Evolutionary conservation across 2,113 vertebrate genomes (phyloP).

Genomic region (Cynocephalus volans): DNA sequence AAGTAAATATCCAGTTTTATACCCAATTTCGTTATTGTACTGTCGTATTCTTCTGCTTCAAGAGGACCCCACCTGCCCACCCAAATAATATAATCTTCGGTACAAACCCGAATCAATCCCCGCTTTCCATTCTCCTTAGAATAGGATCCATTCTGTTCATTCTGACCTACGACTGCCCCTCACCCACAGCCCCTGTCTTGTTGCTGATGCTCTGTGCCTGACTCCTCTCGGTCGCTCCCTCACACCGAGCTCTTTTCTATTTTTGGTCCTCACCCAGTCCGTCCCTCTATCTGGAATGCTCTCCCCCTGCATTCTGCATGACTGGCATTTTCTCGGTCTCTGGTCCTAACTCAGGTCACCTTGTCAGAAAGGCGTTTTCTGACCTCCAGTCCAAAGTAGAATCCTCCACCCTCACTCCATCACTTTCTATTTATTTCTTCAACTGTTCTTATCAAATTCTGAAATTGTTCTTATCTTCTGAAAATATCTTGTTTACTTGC

Average conservation of each 20-base stretch:
- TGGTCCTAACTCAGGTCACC: neutral
- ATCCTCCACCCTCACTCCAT: neutral
- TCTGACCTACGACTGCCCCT: too few species aligned
- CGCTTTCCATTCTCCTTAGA: neutral
- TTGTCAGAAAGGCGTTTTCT: neutral
- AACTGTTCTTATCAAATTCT: neutral
- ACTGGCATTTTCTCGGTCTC: neutral
- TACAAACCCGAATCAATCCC: neutral
- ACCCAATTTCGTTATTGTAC: neutral
- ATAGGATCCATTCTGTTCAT: neutral
- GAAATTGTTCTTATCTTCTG: neutral
- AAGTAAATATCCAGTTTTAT: neutral
- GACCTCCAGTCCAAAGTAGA: neutral
- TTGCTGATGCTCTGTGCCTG: neutral
- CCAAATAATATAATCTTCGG: neutral
- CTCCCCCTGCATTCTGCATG: neutral
- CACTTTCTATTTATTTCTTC: neutral
- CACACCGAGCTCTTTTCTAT: neutral
- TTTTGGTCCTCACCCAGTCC: neutral
- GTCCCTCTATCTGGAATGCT: neutral
- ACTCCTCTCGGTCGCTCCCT: neutral
- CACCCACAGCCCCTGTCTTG: rapidly evolving
- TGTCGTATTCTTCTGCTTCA: neutral
- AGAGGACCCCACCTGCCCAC: neutral
- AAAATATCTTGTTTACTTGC: neutral